Percentiles rank a stretch among this genome's conserved stretches.
phyloP scores from a whole-genome alignment of 2,888 invertebrate genomes.

The Hemicrepidius hirtus region DNA sequence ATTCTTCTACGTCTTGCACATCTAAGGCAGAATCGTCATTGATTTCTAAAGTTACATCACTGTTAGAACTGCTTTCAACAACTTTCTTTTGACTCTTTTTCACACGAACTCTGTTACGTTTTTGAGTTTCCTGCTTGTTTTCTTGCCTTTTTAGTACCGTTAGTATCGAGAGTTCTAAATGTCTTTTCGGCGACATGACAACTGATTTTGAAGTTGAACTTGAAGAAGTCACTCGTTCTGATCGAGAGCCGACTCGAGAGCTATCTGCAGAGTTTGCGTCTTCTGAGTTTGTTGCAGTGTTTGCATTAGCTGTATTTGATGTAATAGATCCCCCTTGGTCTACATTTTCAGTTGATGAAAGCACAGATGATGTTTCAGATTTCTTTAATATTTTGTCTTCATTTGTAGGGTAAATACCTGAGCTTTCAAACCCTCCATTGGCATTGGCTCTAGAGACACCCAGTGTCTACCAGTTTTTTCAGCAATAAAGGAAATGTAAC shows the following conservation, averaged over 20 bases:
- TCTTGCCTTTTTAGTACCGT: background rate
- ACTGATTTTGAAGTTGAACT: background rate
- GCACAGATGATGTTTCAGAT: background rate
- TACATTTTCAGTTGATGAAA: conserved; percentile 1
- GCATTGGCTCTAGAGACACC: no score
- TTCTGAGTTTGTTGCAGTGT: background rate
- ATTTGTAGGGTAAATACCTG: no score
- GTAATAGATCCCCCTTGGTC: background rate
- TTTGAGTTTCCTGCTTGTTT: no score
- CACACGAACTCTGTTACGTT: background rate
- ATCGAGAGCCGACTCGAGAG: background rate
- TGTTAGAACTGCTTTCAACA: background rate
- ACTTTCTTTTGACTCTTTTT: background rate
- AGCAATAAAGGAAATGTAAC: no score
- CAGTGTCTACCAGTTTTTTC: no score
- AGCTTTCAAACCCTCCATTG: no score
- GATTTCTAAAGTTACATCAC: background rate
- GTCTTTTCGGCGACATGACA: background rate
- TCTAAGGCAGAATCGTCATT: background rate
- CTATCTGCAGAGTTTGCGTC: background rate
- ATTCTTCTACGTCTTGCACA: background rate
- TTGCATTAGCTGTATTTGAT: background rate
- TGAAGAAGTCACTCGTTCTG: background rate
- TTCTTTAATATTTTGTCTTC: no score
- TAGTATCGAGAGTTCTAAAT: background rate